Percentiles rank a stretch among this genome's conserved stretches.
Evolutionary conservation across 30 jellyfish, hydroid and myxozoan species (phyloP).

Genomic region (Morbakka virulenta): DNA sequence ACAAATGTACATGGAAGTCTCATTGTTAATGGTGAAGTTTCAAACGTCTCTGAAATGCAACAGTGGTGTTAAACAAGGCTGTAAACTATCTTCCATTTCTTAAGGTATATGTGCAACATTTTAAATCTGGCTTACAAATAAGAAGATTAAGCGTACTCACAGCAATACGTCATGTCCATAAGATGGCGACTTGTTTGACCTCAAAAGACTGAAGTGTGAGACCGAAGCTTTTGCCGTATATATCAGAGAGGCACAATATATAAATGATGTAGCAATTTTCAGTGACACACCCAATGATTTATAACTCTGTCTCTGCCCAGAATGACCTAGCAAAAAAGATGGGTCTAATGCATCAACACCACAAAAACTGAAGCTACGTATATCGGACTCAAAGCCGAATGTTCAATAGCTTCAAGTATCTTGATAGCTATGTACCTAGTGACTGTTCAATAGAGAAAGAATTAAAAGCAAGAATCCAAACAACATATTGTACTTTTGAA

Average conservation of each 20-base stretch:
- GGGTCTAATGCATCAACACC: slow-evolving; percentile 47
- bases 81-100: slow-evolving; percentile 49
- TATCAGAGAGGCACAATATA: slow-evolving; percentile 71
- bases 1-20: slow-evolving; percentile 33
- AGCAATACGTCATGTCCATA: slow-evolving; percentile 49
- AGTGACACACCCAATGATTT: neutral
- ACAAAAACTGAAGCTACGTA: slow-evolving; percentile 46
- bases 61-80: slow-evolving; percentile 65
- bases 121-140: slow-evolving; percentile 41
- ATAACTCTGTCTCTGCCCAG: slow-evolving; percentile 9
- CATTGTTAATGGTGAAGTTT: slow-evolving; percentile 30
- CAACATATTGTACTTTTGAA: slow-evolving; percentile 42
- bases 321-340: slow-evolving; percentile 23
- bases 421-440: slow-evolving; percentile 45
- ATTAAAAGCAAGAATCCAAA: slow-evolving; percentile 35
- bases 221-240: slow-evolving; percentile 4
- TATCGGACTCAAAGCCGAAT: slow-evolving; percentile 47
- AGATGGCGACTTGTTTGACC: slow-evolving; percentile 64
- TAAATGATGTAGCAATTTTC: slow-evolving; percentile 22
- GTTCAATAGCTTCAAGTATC: slow-evolving; percentile 45
- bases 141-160: slow-evolving; percentile 29
- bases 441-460: slow-evolving; percentile 53
- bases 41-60: slow-evolving; percentile 41
- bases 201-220: slow-evolving; percentile 49
- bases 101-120: slow-evolving; percentile 55